Base-by-base conservation (phyloP, 2,113 vertebrate genomes). In the Aspidoscelis tigris region DNA sequence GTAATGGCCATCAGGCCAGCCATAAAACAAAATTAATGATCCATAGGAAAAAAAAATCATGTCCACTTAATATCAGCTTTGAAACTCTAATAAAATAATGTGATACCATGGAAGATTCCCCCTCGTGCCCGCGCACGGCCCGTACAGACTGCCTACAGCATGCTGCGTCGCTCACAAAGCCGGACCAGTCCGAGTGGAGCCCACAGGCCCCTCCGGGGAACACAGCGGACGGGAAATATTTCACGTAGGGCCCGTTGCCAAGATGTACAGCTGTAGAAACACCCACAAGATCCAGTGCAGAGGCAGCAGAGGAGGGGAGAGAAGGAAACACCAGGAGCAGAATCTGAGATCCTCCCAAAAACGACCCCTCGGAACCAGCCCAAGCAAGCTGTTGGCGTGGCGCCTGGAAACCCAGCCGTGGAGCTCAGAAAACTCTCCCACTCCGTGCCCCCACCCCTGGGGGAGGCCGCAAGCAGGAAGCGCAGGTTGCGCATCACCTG, bases 21-120 rank as follows among this genome's bases (percentile, higher is more conserved):
- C 93, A 97, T 96, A 96, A 96, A 96, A 91, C 95, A 96, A 94
- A 97, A 93, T 94, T 96, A 97, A 97, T 96, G 96, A 94, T 87
- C 94, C 94, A 81, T 95, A 93, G 93, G 95, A 94, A 93, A 95
- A 92, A 96, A 96, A 92, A 96, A 96, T 96, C 96, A 89, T 95
- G 95, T 96, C 96, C 95, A 96, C 95, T 96, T 95, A 96, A 95
- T 94, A 85, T 95, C 84, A 65, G 95, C 95, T 94, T 90, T 82
- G 95, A 93, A 96, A 92, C 84, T 92, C 94, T 93, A 93, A 94
- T 91, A 92, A 95, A 96, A 96, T 94, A 93, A 81, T 74, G 93
- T 81, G 83, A 78, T 89, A 81, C 87, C 82, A 81, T 79, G 50
- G 88, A 92, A 92, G 78, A 22, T 88, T 43, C 86, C 88, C 89